Evolutionary conservation across 1,140 invertebrate genomes (phyloP), one percentile per base, ranked within the genome.

Genomic region (Ceratina australensis): DNA sequence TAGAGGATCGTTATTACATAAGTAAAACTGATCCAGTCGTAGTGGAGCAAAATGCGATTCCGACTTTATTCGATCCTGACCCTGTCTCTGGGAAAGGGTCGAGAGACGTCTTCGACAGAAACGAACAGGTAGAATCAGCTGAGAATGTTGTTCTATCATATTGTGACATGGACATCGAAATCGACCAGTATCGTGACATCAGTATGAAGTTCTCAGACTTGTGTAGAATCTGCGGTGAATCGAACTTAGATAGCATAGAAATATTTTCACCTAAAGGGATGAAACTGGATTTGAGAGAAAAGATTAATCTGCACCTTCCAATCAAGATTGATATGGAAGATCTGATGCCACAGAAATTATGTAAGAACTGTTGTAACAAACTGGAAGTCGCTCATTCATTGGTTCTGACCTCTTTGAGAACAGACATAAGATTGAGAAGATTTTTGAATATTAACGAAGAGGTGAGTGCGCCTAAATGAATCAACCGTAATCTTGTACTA

Each of bases 251-350:
- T 76, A 85, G 81, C 50, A 74, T 88, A 52, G 84, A 90, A 26
- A 88, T 90, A 49, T 89, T 89, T 81, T 47, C 72, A 33, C 42
- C 26, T 8, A 81, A 82, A 59, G 84, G 84, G 0, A 64, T 64
- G 22, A 82, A 87, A 13, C 64, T 85, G 28, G 86, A 71, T 12
- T 49, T 89, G 16, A 82, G 67, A 71, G 86, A 90, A 33, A 90
- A 87, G 83, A 88, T 90, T 33, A 72, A 71, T 60, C 68, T 89
- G 47, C 82, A 87, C 74, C 77, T 89, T 61, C 89, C 89, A 26
- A 87, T 90, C 22, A 60, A 60, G 13, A 28, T 89, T 18, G 60
- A 81, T 20, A 16, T 47, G 26, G 60, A 87, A 8, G 88, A 90
- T 64, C 60, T 78, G 20, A 79, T 88, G 79, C 87, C 88, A 15